These are phyloP conservation scores for Cosmia trapezina DNA, from an alignment of 2,888 invertebrate species.

Conservation along the genomic window DNA sequence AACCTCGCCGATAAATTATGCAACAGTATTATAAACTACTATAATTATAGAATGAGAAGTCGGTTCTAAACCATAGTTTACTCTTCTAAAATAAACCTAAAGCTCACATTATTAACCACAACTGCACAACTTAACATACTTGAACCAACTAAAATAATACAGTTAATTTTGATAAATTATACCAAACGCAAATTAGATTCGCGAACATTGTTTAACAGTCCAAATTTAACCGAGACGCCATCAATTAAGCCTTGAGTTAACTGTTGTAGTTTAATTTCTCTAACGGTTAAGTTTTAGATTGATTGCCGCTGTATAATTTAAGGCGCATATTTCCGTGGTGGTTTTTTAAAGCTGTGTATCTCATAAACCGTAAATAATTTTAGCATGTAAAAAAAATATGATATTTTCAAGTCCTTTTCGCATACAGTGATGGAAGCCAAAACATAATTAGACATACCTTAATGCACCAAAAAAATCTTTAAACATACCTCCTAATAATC, in stretches of 20 bases:
- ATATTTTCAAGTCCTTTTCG: no score
- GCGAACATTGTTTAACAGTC: conserved; percentile 64
- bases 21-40: no score
- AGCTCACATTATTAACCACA: neutral
- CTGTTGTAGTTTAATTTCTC: conserved; percentile 65
- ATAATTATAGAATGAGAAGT: neutral
- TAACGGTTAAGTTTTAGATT: conserved; percentile 65
- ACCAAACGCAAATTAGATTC: conserved; percentile 61
- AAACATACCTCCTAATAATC: no score
- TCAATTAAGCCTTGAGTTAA: conserved; percentile 58
- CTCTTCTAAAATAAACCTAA: neutral
- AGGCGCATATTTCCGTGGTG: no score
- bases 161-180: conserved; percentile 65
- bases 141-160: conserved; percentile 47
- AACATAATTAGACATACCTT: no score
- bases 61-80: neutral
- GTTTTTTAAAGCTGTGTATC: no score
- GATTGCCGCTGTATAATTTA: conserved; percentile 60
- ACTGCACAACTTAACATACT: conserved; percentile 15
- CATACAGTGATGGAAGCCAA: no score
- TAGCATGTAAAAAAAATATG: no score
- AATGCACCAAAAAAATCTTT: no score
- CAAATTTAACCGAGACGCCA: conserved; percentile 62
- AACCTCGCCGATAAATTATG: no score
- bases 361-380: no score